Base-by-base conservation (phyloP, 2,888 invertebrate species). In the Lasioglossum figueresi region DNA sequence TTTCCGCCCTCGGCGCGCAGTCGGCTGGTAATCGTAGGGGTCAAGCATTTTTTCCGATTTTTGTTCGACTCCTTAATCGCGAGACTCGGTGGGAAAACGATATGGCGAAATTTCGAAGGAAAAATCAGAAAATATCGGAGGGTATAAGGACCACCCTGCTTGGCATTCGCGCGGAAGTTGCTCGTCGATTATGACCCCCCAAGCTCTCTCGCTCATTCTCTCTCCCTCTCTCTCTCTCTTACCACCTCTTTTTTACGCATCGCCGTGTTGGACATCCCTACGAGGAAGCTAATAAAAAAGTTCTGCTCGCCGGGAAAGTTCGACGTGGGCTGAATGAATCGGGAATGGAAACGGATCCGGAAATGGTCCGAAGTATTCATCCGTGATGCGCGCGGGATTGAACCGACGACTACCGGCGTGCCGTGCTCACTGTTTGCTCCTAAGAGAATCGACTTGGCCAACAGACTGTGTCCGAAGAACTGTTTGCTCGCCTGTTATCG, bases 131-230 rank as follows among this genome's bases (percentile, higher is more conserved):
- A 6, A 48, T 6, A 48, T 23, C 19, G 19, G 23, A 19, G 48
- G 48, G 6, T 48, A 6, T 48, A 19, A 48, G 19, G 19, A 48
- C 19, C 19, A 48, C 6, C 48, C 6, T 48, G 19, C 59, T 23
- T 8, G 27, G 14, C 14, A 27, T 16, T 31, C 63, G 63, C 4
- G 68, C 71, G 48, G 43, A 48, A 77, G 48, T 81, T 66, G 48
- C 71, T 71, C 48, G 76, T 74, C 87, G 85, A 85, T 87, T 85
- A 88, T 74, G 76, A 75, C 74, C 79, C 79, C 34, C 34, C 37
- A 27, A 23, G 8, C 52, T 23, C 8, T 52, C 52, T 52, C 52
- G 6, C 52, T 52, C 23, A 8, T 8, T 8, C 52, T 23, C 52
- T 23, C 19, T 23, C n/a, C 2, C 31, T 8, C 63, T n/a, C 52